Evolutionary conservation across 2,113 vertebrate genomes (phyloP), one percentile per base, ranked within the genome.

Genomic region (Charina bottae): DNA sequence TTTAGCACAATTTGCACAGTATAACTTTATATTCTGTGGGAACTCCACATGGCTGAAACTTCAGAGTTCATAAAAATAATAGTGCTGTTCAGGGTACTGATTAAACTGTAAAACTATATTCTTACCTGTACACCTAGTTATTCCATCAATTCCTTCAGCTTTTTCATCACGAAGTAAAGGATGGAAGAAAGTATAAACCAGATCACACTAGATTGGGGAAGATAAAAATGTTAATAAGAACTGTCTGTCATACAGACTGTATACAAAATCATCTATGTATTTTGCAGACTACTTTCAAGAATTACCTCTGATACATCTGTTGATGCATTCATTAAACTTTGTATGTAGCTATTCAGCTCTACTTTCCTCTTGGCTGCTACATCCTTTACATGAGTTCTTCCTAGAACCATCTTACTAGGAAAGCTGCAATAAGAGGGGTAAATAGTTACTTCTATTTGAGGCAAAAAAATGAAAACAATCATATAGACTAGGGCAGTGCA

Each of bases 181-280:
- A 96, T 99, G 99, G 97, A 99, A 99, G 97, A 99, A 99, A 6
- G 99, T 99, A 97, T 99, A 99, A 96, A 99, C 96, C 95, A 99
- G 98, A 96, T 99, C 99, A 96, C 99, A 99, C 99, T 99, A 93
- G 56, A 93, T 95, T 94, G 94, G 93, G 87, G 94, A 96, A 92
- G 90, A 95, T 94, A 97, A 96, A 96, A 1, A 8, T 93, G 89
- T 93, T n/a, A 89, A 2, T 85, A 97, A 96, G 97, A 94, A 88
- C 84, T 0, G 1, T 1, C 23, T 49, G 90, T 87, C 59, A 85
- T 15, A 49, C 87, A 85, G 55, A 24, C 2, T 58, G 12, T 72
- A 23, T 58, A 19, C 64, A 37, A 46, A 93, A 55, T 92, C 85
- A 90, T 46, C 86, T 85, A 93, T 59, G 90, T 90, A 88, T 60